These are phyloP conservation scores for Oncopeltus fasciatus DNA, from an alignment of 1,140 invertebrate species.

Conservation along the genomic window DNA sequence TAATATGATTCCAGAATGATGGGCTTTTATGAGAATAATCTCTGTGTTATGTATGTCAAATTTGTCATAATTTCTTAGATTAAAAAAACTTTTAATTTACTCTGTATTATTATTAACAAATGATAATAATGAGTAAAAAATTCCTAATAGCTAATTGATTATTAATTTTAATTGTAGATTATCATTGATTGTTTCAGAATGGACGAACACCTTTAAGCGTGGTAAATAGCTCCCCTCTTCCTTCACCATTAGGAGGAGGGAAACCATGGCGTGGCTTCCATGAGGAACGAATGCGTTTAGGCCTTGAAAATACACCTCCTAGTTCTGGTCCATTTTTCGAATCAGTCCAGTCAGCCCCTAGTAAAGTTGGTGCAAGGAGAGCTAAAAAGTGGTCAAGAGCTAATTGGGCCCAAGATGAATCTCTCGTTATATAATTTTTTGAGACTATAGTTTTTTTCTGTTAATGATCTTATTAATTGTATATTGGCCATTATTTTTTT, in stretches of 20 bases:
- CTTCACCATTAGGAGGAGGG: background rate
- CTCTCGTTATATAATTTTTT: background rate
- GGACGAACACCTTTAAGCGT: background rate
- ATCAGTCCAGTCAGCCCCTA: background rate
- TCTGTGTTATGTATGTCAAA: background rate
- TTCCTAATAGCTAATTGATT: too few relatives aligned
- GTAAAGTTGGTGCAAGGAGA: background rate
- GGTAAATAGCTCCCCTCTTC: background rate
- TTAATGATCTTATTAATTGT: background rate
- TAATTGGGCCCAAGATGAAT: background rate
- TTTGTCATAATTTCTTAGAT: background rate
- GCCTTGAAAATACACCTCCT: slow-evolving; percentile 2
- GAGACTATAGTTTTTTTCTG: background rate
- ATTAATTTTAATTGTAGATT: background rate
- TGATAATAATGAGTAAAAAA: too few relatives aligned
- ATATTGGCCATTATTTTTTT: background rate
- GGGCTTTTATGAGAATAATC: background rate
- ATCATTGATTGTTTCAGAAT: background rate
- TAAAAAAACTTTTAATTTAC: background rate
- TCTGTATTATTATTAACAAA: background rate
- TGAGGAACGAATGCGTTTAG: background rate
- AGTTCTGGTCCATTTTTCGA: background rate
- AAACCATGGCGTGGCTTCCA: background rate
- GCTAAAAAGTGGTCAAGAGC: background rate
- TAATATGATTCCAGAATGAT: background rate